Base-by-base conservation (phyloP, 92 coral and sea anemone species). In the Parazoanthus swiftii region DNA sequence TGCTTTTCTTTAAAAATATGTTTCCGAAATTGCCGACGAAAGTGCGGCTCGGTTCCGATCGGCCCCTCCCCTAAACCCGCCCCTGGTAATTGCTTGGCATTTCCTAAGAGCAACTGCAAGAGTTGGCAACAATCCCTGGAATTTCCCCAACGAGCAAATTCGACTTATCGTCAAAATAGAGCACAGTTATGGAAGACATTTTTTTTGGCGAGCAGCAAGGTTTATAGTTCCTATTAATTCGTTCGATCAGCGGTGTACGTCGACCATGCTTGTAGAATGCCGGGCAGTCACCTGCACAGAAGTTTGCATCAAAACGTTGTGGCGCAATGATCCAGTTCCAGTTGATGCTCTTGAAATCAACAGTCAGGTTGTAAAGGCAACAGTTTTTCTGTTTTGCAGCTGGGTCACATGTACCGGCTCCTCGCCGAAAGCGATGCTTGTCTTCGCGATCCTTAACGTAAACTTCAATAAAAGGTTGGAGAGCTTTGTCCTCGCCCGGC, bases 291-390 rank as follows among this genome's bases (percentile, higher is more conserved):
- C 93, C 93, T 4, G 88, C 81, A 78, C 93, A 91, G 26, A 67
- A 73, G 66, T 91, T 72, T 42, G 93, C 93, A 74, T 71, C 44
- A 80, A 91, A 91, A 29, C 91, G 88, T 36, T 81, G 46, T 16
- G 93, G 93, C 3, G 94, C 94, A 14, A 91, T 85, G 65, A 91
- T 86, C 89, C 89, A 91, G 37, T 89, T 84, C 94, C 94, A 91
- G 58, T 91, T 89, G 11, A 91, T 78, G 0, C 67, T 81, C 38
- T 73, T 65, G 77, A 91, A 91, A 66, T 91, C 91, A 9, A 91
- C 88, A 23, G 75, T 68, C 4, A 91, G 76, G 5, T 56, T 76
- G 65, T 79, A 86, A 15, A 90, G 94, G 35, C 94, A 91, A 44
- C 94, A 91, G 6, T 82, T 68, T 71, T 89, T 85, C 86, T 89